Evolutionary conservation across 1,140 invertebrate species (phyloP), one percentile per base, ranked within the genome.

Genomic region (Drosophila tani): DNA sequence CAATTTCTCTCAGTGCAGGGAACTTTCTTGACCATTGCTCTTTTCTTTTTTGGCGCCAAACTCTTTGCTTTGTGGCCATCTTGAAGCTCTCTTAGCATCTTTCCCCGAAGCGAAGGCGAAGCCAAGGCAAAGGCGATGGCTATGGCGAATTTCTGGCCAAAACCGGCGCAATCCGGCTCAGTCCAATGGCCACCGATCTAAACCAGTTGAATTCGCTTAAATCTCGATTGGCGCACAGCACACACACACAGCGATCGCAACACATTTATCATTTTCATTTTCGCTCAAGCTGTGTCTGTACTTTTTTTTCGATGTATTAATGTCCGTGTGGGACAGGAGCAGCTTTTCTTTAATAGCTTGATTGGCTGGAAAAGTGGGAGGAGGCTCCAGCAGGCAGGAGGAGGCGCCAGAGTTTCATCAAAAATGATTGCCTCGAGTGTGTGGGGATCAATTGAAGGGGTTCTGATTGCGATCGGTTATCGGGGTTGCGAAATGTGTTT

Each of bases 141-240:
- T 43, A 51, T 56, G 43, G 49, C 40, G 47, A 66, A 63, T 78
- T 79, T 91, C 86, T 82, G 76, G 82, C 66, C 65, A n/a, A 73
- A 92, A 92, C 91, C 81, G 79, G 91, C 73, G 68, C 64, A 64
- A 80, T 74, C 80, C 83, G 57, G 82, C 77, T 64, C 53, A 74
- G 59, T 51, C 76, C 81, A 71, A 66, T 59, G 43, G 53, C 65
- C 66, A 79, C 77, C 77, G 79, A 90, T 68, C 49, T 63, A 69
- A 92, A 92, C 91, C 91, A 92, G 91, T 87, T 92, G 71, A 84
- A 83, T 79, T 92, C 71, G 84, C 82, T 92, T 91, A 76, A 79
- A 73, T 71, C 81, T 69, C 58, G 63, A 75, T 81, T 65, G 67
- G 66, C 47, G 63, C 19, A 40, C 53, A 40, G 19, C 53, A 35